Conservation (phyloP, 2,888 invertebrate genomes). For the Timema cristinae region DNA sequence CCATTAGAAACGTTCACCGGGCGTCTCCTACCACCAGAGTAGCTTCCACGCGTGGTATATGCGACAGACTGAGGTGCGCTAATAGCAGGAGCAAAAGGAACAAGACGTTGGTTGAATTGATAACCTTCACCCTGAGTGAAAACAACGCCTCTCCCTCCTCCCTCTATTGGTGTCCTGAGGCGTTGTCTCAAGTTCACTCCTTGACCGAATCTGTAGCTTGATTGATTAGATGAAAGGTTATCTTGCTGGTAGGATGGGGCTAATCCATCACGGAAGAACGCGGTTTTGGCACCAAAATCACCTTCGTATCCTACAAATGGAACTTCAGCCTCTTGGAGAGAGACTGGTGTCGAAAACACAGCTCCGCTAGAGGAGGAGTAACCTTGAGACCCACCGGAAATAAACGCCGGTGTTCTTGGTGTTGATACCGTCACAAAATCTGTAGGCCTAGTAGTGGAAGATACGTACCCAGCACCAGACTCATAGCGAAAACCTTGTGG, state of each 20-base stretch:
- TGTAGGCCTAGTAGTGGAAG: background rate
- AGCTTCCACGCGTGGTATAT: conserved; percentile 6
- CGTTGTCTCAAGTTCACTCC: too few species aligned
- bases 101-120: too few species aligned
- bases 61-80: conserved; percentile 5
- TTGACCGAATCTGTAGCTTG: too few species aligned
- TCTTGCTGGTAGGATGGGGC: background rate
- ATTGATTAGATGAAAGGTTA: too few species aligned
- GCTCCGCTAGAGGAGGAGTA: background rate
- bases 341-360: too few species aligned
- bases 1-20: background rate
- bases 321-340: background rate
- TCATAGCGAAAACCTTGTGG: background rate
- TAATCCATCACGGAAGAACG: background rate
- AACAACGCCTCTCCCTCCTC: too few species aligned
- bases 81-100: background rate
- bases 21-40: conserved; percentile 1
- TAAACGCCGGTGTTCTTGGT: background rate
- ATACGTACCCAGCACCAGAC: background rate
- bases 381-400: background rate
- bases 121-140: too few species aligned
- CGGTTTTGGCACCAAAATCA: background rate
- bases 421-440: background rate
- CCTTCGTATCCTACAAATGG: conserved; percentile 1
- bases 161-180: too few species aligned